These are phyloP conservation scores for Phyllotreta striolata DNA, from an alignment of 2,888 invertebrate genomes.

Conservation along the genomic window DNA sequence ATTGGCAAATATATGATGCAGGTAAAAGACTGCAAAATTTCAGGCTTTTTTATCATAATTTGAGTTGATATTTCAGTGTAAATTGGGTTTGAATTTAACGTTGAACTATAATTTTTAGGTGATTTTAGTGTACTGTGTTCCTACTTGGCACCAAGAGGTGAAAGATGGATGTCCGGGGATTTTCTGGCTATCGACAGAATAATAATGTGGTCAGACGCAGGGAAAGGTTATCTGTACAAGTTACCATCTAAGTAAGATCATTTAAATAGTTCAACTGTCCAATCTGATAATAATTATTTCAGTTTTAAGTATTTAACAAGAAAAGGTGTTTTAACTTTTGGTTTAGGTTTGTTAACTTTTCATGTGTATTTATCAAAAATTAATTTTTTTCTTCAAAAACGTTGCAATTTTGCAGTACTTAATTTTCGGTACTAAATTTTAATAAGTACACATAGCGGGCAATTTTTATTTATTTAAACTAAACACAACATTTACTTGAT, in stretches of 20 bases:
- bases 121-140: constrained; percentile 97
- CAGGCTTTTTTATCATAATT: not conserved
- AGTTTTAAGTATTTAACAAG: constrained; percentile 7
- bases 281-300: constrained; percentile 15
- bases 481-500: constrained; percentile 24
- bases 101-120: constrained; percentile 61
- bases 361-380: constrained; percentile 20
- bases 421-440: not conserved
- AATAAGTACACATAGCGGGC: constrained; percentile 14
- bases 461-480: constrained; percentile 12
- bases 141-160: constrained; percentile 86
- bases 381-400: not conserved
- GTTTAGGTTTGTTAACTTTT: constrained; percentile 6
- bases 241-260: constrained; percentile 90
- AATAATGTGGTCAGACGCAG: constrained; percentile 95
- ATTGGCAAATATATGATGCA: constrained; percentile 91
- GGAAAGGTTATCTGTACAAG: constrained; percentile 94
- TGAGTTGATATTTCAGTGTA: not conserved
- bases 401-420: not conserved
- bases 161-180: constrained; percentile 95
- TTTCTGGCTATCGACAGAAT: constrained; percentile 92
- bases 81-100: not conserved
- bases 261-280: constrained; percentile 9
- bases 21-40: constrained; percentile 62
- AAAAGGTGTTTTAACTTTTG: constrained; percentile 14